These are phyloP conservation scores for Mythimna ferrago DNA, from an alignment of 2,888 invertebrate genomes.

Conservation along the genomic window DNA sequence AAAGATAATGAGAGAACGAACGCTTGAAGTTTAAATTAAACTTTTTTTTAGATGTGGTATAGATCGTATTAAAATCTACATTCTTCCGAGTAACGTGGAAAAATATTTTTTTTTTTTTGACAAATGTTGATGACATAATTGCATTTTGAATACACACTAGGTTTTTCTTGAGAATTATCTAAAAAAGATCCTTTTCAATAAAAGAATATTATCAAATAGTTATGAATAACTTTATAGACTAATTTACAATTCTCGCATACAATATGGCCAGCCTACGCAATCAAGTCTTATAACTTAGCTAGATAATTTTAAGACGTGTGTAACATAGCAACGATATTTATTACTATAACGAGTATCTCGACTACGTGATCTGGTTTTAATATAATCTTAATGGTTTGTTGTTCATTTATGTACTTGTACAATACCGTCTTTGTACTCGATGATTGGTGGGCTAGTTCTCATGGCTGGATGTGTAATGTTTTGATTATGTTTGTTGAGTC, in stretches of 20 bases:
- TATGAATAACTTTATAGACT: background rate
- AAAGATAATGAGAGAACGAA: too few relatives aligned
- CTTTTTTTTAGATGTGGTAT: background rate
- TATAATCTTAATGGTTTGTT: conserved; percentile 75
- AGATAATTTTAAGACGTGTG: conserved; percentile 54
- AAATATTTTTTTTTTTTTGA: too few relatives aligned
- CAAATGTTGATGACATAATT: background rate
- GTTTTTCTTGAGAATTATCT: background rate
- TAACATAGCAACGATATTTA: conserved; percentile 46
- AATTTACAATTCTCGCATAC: conserved; percentile 22
- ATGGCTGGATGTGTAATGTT: conserved; percentile 39
- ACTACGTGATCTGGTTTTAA: conserved; percentile 77
- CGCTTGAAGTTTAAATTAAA: too few relatives aligned
- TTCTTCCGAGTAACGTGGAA: background rate
- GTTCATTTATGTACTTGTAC: conserved; percentile 48
- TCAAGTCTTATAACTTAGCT: conserved; percentile 39
- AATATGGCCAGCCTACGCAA: conserved; percentile 14
- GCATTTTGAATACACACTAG: background rate
- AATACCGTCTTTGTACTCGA: conserved; percentile 67
- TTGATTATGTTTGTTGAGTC: background rate
- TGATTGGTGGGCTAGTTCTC: conserved; percentile 39
- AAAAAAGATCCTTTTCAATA: background rate
- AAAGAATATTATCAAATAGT: background rate
- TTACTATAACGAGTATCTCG: conserved; percentile 53
- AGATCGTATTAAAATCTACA: conserved; percentile 12